Evolutionary conservation across 2,888 invertebrate genomes (phyloP).

Genomic region (Dicyrtoma fusca): DNA sequence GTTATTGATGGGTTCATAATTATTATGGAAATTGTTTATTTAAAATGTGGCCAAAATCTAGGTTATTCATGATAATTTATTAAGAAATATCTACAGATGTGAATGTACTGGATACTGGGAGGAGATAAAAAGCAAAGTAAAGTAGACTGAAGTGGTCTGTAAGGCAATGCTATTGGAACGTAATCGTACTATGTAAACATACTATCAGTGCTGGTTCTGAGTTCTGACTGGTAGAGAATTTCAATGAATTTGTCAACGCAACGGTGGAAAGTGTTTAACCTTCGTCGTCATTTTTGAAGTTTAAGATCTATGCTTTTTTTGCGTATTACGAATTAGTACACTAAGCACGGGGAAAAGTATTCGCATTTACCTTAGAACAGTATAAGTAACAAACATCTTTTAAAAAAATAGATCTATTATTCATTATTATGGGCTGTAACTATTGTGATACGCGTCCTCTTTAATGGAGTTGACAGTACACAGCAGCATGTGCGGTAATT

Average conservation of each 20-base stretch:
- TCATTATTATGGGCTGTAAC: too few relatives aligned
- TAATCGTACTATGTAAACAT: neutral
- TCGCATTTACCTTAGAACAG: too few relatives aligned
- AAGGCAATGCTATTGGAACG: neutral
- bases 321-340: neutral
- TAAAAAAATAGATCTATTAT: too few relatives aligned
- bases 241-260: too few relatives aligned
- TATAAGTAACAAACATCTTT: too few relatives aligned
- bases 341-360: too few relatives aligned
- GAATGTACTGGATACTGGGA: constrained; percentile 22
- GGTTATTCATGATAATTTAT: constrained; percentile 32
- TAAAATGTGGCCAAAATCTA: constrained; percentile 19
- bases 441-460: too few relatives aligned
- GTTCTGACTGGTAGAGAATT: too few relatives aligned
- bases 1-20: neutral
- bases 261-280: neutral
- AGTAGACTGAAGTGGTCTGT: too few relatives aligned
- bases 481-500: too few relatives aligned
- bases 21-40: neutral
- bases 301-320: too few relatives aligned
- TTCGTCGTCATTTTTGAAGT: neutral
- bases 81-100: constrained; percentile 27
- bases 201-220: neutral
- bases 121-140: neutral
- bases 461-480: too few relatives aligned